These are phyloP conservation scores for Campoplex nolae DNA, from an alignment of 2,888 invertebrate species.

Conservation along the genomic window DNA sequence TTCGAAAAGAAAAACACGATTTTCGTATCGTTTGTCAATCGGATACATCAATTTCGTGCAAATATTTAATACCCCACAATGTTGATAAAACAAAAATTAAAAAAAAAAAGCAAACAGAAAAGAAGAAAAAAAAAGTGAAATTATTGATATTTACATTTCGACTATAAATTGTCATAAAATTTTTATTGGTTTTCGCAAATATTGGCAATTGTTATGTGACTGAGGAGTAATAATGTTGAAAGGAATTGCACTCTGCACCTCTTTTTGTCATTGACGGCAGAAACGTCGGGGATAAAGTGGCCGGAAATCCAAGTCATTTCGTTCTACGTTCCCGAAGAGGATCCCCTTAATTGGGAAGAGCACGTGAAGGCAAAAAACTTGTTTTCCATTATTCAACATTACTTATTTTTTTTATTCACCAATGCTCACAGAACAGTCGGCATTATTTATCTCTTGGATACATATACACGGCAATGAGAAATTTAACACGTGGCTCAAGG, in stretches of 20 bases:
- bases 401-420: not conserved
- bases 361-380: not conserved
- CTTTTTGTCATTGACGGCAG: not conserved
- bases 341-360: not conserved
- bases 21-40: too few species aligned
- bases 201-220: not conserved
- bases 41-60: too few species aligned
- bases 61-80: too few species aligned
- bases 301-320: not conserved
- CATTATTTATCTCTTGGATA: conserved; percentile 5
- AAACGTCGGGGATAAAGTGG: not conserved
- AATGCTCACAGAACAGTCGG: not conserved
- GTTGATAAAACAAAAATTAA: too few species aligned
- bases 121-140: not conserved
- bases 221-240: not conserved
- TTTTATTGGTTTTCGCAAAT: not conserved
- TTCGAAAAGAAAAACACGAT: not conserved
- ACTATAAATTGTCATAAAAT: not conserved
- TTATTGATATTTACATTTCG: too few species aligned
- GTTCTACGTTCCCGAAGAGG: not conserved
- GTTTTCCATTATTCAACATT: not conserved
- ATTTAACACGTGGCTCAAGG: conserved; percentile 56
- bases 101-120: not conserved
- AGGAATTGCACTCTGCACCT: not conserved
- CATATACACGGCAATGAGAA: conserved; percentile 23